Conservation (phyloP, 2,113 vertebrate genomes). For the Gorsachius goisagi region DNA sequence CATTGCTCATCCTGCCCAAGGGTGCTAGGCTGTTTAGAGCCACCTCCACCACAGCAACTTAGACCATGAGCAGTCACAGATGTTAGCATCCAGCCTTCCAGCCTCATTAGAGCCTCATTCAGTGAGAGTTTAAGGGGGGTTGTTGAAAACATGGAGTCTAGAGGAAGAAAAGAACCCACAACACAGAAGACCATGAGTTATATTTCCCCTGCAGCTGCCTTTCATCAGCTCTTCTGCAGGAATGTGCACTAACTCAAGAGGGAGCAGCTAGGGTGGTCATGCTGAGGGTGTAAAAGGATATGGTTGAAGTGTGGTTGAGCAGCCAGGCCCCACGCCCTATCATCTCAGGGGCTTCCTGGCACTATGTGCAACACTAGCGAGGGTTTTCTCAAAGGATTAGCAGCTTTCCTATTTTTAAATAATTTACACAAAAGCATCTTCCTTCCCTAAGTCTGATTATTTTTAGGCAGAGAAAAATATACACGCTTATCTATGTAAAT, state of each 20-base stretch:
- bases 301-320: neutral
- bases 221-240: neutral
- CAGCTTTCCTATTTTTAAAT: conserved; percentile 41
- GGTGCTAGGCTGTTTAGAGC: neutral
- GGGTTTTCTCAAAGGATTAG: conserved; percentile 34
- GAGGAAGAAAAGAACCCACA: neutral
- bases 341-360: neutral
- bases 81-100: neutral
- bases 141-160: neutral
- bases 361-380: accelerated
- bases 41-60: neutral
- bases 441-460: conserved; percentile 2
- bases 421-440: conserved; percentile 36
- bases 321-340: neutral
- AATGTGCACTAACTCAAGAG: neutral
- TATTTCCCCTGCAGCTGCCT: neutral
- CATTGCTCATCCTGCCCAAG: neutral
- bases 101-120: neutral
- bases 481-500: conserved; percentile 43
- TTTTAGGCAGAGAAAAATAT: conserved; percentile 40
- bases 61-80: neutral
- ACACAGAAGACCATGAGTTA: neutral
- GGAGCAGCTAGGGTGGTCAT: neutral
- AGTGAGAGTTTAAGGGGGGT: neutral
- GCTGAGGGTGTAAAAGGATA: neutral